Evolutionary conservation across 2,113 vertebrate species (phyloP).

Genomic region (Podiceps cristatus): DNA sequence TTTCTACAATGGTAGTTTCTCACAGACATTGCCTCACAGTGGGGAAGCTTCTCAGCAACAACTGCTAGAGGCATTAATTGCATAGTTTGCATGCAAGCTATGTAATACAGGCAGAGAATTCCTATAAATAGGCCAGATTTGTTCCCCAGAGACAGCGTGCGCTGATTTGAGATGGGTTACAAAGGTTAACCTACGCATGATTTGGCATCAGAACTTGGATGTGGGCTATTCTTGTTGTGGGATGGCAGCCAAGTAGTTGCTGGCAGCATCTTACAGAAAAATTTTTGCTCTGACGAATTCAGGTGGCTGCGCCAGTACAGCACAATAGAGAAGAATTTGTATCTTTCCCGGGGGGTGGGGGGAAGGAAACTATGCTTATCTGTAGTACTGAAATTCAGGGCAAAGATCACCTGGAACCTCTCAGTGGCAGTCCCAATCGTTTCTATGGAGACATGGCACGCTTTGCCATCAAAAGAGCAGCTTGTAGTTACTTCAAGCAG

Average conservation of each 20-base stretch:
- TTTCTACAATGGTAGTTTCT: background rate
- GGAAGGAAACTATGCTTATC: background rate
- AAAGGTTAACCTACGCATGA: conserved; percentile 53
- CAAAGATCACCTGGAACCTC: background rate
- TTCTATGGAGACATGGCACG: background rate
- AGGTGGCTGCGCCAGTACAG: background rate
- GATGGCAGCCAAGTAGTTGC: conserved; percentile 26
- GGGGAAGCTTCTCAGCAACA: conserved; percentile 12
- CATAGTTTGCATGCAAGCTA: conserved; percentile 10
- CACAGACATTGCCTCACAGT: conserved; percentile 6
- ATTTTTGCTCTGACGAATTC: conserved; percentile 2
- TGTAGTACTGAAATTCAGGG: background rate
- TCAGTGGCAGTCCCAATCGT: background rate
- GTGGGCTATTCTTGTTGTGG: background rate
- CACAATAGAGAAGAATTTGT: background rate
- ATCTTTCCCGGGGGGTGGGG: background rate
- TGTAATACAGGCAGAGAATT: background rate
- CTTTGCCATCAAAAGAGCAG: background rate
- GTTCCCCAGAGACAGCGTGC: background rate
- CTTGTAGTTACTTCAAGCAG: background rate
- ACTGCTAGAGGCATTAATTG: conserved; percentile 9
- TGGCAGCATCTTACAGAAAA: conserved; percentile 34
- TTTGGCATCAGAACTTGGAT: conserved; percentile 16
- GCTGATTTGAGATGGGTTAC: conserved; percentile 23
- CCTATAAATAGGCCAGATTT: conserved; percentile 37